Conservation (phyloP, 2,113 vertebrate genomes). For the Cheirogaleus medius region DNA sequence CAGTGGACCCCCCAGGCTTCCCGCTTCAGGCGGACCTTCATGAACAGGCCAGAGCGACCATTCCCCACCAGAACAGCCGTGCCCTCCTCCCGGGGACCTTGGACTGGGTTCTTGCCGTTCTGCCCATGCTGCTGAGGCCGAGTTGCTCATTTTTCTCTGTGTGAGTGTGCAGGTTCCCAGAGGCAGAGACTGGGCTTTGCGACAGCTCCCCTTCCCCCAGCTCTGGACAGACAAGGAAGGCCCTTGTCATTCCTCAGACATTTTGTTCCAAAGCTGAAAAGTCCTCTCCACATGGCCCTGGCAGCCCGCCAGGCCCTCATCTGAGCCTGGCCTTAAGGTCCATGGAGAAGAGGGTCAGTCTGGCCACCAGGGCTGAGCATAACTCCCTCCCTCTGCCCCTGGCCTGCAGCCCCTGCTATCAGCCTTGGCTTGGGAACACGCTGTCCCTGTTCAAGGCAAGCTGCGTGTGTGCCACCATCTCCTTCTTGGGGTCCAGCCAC, state of each 20-base stretch:
- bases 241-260: constrained; percentile 27
- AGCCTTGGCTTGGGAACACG: fast-evolving
- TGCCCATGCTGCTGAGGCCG: fast-evolving
- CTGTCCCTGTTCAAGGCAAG: not conserved
- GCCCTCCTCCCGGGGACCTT: not conserved
- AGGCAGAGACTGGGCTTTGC: not conserved
- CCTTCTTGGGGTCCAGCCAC: not conserved
- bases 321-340: not conserved
- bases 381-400: not conserved
- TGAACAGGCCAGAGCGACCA: not conserved
- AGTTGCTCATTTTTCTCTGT: fast-evolving
- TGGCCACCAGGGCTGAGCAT: not conserved
- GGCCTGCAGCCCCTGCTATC: fast-evolving
- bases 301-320: not conserved
- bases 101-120: not conserved
- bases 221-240: not conserved
- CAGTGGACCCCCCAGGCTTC: not conserved
- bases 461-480: not conserved
- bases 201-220: not conserved
- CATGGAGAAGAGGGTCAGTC: not conserved
- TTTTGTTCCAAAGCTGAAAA: constrained; percentile 26
- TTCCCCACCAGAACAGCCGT: fast-evolving
- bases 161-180: constrained; percentile 14
- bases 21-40: not conserved
- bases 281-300: not conserved